Conservation (phyloP, 1,140 invertebrate genomes). For the Drosophila takahashii region DNA sequence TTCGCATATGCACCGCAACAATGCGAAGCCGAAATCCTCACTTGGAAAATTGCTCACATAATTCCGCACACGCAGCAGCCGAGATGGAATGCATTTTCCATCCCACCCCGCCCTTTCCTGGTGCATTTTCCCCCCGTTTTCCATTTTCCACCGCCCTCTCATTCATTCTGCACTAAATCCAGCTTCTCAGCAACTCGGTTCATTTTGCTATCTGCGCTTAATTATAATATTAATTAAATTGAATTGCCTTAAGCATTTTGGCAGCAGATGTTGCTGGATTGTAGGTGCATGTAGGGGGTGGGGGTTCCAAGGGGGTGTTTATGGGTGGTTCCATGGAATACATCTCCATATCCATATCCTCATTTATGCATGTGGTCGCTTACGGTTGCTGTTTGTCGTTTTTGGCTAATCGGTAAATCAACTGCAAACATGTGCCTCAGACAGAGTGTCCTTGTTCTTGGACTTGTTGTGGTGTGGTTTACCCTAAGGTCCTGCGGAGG, state of each 20-base stretch:
- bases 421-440: conserved; percentile 21
- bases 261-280: conserved; percentile 14
- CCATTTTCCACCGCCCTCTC: not conserved
- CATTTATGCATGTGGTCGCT: not conserved
- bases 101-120: not conserved
- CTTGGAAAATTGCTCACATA: conserved; percentile 32
- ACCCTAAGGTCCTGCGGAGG: not conserved
- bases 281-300: not conserved
- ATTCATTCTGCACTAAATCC: conserved; percentile 1
- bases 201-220: conserved; percentile 45
- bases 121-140: no score
- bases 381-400: conserved; percentile 9
- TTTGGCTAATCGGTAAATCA: conserved; percentile 35
- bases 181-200: conserved; percentile 8
- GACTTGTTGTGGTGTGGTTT: not conserved
- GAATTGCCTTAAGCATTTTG: conserved; percentile 44
- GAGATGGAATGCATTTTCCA: conserved; percentile 23
- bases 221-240: conserved; percentile 69
- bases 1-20: conserved; percentile 28
- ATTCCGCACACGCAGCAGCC: conserved; percentile 34
- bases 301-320: not conserved
- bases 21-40: conserved; percentile 15
- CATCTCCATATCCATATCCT: not conserved
- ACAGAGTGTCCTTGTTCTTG: conserved; percentile 9
- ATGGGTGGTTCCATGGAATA: not conserved